Base-by-base conservation (phyloP, 2,888 invertebrate genomes). In the Microplitis manilae region DNA sequence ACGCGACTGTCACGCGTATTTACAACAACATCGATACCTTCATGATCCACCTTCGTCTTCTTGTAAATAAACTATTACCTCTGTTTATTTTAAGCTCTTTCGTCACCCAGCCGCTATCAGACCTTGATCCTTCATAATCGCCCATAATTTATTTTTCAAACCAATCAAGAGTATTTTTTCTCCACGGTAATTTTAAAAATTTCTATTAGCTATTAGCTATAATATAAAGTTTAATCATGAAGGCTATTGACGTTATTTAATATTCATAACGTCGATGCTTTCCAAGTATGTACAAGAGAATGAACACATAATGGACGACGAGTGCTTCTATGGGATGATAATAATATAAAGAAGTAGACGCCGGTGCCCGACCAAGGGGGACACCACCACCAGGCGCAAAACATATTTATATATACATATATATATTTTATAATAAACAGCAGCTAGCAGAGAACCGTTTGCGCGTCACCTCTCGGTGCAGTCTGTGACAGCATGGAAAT, bases 401-500 rank as follows among this genome's bases (percentile, higher is more conserved):
- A 75, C 68, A 83, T 50, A 50, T 50, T 9, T 50, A 50, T 61
- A 30, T 68, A n/a, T n/a, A n/a, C n/a, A n/a, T 30, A 67, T 50
- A 59, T 68, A 50, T 50, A 50, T 50, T 50, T 50, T 8, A 50
- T 50, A 50, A 50, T 50, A 50, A 50, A 50, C 13, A 50, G 50
- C 50, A 13, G 50, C 4, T 8, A 50, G 4, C 50, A 50, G 50
- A 50, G 70, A 75, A 71, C 64, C 75, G 73, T 79, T 62, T 41
- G 65, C 70, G 65, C 77, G 39, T 77, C 77, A 68, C 41, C 67
- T 68, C 65, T 60, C 39, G 67, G 67, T 76, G 77, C 78, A 80
- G 79, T 81, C 84, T 82, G 82, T 87, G 87, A 87, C 87, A 87
- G 87, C 81, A 85, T 86, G 87, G 86, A 87, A 88, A 88, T 88